Evolutionary conservation across 2,113 vertebrate genomes (phyloP).

Genomic region (Odocoileus virginianus): DNA sequence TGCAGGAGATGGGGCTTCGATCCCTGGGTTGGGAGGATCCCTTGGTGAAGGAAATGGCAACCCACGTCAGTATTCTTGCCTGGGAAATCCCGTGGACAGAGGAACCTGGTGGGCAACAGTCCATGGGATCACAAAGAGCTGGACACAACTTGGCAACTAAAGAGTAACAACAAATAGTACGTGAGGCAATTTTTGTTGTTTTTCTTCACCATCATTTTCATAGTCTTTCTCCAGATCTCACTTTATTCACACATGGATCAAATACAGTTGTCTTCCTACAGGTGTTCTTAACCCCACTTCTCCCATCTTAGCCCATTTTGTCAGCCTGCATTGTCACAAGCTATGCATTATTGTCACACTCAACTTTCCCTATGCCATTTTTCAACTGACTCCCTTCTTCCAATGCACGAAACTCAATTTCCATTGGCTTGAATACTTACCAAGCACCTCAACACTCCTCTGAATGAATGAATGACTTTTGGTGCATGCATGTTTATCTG

Average conservation of each 20-base stretch:
- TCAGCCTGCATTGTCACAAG: background rate
- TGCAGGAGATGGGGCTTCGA: background rate
- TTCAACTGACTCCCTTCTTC: background rate
- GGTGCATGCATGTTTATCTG: background rate
- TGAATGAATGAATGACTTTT: background rate
- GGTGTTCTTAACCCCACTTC: background rate
- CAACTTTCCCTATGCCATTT: background rate
- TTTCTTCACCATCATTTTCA: background rate
- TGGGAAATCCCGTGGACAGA: background rate
- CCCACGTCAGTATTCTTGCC: background rate
- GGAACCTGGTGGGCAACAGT: background rate
- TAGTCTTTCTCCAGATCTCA: background rate
- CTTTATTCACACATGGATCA: background rate
- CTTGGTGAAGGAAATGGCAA: background rate
- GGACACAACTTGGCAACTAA: background rate
- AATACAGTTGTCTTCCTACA: background rate
- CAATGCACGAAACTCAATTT: background rate
- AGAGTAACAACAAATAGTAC: background rate
- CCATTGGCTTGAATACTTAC: background rate
- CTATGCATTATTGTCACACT: background rate
- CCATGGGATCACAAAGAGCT: accelerated
- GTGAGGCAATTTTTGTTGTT: background rate
- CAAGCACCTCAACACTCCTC: background rate
- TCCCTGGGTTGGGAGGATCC: background rate
- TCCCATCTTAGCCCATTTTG: background rate